Percentiles rank a stretch among this genome's conserved stretches.
phyloP scores from a whole-genome alignment of 2,113 vertebrate genomes.

The Polyodon spathula region DNA sequence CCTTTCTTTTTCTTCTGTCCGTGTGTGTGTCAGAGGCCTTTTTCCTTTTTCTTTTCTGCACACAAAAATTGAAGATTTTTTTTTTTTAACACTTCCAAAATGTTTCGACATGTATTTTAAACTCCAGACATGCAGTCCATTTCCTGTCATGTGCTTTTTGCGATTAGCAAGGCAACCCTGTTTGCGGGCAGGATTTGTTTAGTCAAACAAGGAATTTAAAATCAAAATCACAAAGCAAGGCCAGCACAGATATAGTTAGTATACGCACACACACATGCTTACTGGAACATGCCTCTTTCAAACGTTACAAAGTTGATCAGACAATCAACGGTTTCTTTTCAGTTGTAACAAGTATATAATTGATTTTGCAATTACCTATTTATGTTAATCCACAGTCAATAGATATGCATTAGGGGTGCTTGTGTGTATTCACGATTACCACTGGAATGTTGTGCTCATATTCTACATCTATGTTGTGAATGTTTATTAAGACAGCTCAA shows the following conservation, averaged over 20 bases:
- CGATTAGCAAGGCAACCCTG: background rate
- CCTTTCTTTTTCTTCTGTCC: constrained; percentile 4
- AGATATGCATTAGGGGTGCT: no score
- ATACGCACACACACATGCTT: background rate
- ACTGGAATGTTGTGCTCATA: no score
- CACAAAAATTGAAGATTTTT: constrained; percentile 7
- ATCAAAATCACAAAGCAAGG: background rate
- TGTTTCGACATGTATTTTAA: background rate
- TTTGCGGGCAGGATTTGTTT: background rate
- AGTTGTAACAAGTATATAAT: background rate
- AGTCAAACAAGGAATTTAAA: background rate
- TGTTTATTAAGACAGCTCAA: no score
- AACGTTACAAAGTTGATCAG: background rate
- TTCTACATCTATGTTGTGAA: no score
- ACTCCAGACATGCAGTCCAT: background rate
- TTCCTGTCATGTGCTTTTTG: background rate
- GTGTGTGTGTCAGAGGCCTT: background rate
- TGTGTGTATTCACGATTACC: no score
- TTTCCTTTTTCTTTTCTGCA: constrained; percentile 1
- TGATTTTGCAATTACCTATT: no score
- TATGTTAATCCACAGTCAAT: no score
- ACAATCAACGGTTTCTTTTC: background rate
- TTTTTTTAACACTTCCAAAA: background rate
- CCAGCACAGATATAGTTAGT: background rate
- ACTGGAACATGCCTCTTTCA: background rate